Base-by-base conservation (phyloP, 2,888 invertebrate species). In the Mesorhabditis spiculigera region DNA sequence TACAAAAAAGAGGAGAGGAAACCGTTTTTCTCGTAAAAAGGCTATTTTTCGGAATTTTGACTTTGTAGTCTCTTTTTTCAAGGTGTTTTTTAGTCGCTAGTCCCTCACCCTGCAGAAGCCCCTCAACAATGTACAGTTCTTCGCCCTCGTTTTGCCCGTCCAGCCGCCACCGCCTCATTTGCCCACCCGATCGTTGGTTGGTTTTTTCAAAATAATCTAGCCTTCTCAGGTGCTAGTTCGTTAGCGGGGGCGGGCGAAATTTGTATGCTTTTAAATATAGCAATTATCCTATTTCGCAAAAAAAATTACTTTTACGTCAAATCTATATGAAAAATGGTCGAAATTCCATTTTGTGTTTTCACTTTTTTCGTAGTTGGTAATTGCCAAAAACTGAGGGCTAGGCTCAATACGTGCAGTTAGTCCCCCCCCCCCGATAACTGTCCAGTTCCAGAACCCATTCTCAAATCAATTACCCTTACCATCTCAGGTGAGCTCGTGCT, bases 181-280 rank as follows among this genome's bases (percentile, higher is more conserved):
- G 68, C 76, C 45, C 77, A 80, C 64, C 80, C 80, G 4, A 72
- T 77, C 0, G 73, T 76, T 42, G 80, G 80, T 65, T 71, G 75
- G 77, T 76, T 16, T 50, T 5, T 13, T 66, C 41, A 5, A 10
- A 5, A 43, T 5, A 4, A 45, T 6, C 5, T 70, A 16, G 43
- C 10, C 16, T 44, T 64, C 16, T 4, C 4, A 42, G 10, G 13
- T 41, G 28, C 28, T 28, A 28, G 28, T 28, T 28, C 28, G 28
- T 28, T 28, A 28, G 28, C 28, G 3, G 28, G 28, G 28, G 28
- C 28, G 28, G 28, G 28, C 28, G 28, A 28, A 28, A 1, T 28
- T 28, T 28, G 28, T 28, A 28, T 28, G 28, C 28, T 28, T 28
- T 28, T 28, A 28, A 28, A 28, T 28, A 28, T 28, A 28, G 28